Percentiles rank a stretch among this genome's conserved stretches.
Evolutionary conservation across 1,140 invertebrate genomes (phyloP).

Genomic region (Ceratitis capitata): DNA sequence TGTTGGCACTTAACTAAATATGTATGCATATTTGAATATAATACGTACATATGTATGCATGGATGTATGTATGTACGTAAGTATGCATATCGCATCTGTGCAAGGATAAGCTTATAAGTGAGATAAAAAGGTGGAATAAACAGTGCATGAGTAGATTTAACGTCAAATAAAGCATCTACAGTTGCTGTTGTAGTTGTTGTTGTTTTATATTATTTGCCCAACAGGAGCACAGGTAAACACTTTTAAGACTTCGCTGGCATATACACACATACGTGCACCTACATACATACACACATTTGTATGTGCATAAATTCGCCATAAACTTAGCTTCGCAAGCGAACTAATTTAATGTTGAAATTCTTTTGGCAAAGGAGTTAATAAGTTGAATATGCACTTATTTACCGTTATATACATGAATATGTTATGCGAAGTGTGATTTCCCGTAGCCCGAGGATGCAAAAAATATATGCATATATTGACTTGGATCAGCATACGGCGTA

Average conservation of each 20-base stretch:
- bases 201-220: not conserved
- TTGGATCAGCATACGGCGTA: too few relatives aligned
- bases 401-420: too few relatives aligned
- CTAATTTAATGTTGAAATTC: not conserved
- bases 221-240: not conserved
- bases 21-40: not conserved
- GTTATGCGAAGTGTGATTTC: too few relatives aligned
- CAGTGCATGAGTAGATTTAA: conserved; percentile 18
- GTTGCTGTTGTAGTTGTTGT: not conserved
- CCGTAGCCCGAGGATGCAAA: too few relatives aligned
- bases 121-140: conserved; percentile 34
- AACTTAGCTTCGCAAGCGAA: not conserved
- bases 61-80: not conserved
- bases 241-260: too few relatives aligned
- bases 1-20: not conserved
- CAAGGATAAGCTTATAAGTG: conserved; percentile 17
- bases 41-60: not conserved
- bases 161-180: not conserved
- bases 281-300: too few relatives aligned
- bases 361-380: not conserved
- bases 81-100: not conserved
- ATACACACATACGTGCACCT: too few relatives aligned
- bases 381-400: not conserved
- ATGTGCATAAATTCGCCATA: not conserved
- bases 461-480: too few relatives aligned